Evolutionary conservation across 2,888 invertebrate species (phyloP).

Genomic region (Scaptodrosophila latifasciaeformis): DNA sequence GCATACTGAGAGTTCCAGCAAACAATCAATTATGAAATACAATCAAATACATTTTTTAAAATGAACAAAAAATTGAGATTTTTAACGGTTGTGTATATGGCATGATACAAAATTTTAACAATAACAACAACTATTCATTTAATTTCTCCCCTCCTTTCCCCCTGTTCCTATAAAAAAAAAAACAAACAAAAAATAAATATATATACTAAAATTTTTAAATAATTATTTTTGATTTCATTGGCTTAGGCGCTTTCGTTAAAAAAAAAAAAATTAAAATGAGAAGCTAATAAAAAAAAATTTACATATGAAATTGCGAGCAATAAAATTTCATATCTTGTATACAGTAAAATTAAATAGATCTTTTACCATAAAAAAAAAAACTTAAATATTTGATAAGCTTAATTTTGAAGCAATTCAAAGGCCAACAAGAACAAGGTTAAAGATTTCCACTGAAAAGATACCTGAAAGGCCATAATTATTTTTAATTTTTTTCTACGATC

Average conservation of each 20-base stretch:
- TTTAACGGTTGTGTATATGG: conserved; percentile 53
- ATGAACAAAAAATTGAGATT: conserved; percentile 16
- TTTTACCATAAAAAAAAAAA: conserved; percentile 24
- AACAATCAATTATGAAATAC: conserved; percentile 60
- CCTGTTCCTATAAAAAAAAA: too few relatives aligned
- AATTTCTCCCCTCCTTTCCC: too few relatives aligned
- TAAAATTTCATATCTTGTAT: conserved; percentile 67
- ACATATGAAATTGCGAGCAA: conserved; percentile 69
- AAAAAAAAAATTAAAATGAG: conserved; percentile 5
- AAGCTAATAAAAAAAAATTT: conserved; percentile 30
- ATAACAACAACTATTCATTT: not conserved
- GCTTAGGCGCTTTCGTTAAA: not conserved
- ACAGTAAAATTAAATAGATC: conserved; percentile 45
- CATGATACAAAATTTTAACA: conserved; percentile 19
- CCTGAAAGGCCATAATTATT: not conserved
- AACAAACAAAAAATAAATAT: conserved; percentile 1
- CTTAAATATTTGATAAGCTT: conserved; percentile 1
- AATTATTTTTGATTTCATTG: not conserved
- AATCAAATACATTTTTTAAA: conserved; percentile 60
- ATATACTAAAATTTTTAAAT: conserved; percentile 18
- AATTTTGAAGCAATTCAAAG: conserved; percentile 18
- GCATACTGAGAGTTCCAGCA: conserved; percentile 43
- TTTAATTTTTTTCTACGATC: conserved; percentile 39
- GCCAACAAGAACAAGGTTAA: too few relatives aligned
- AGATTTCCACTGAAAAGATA: too few relatives aligned